These are phyloP conservation scores for Melanotus villosus DNA, from an alignment of 2,888 invertebrate species.

Conservation along the genomic window DNA sequence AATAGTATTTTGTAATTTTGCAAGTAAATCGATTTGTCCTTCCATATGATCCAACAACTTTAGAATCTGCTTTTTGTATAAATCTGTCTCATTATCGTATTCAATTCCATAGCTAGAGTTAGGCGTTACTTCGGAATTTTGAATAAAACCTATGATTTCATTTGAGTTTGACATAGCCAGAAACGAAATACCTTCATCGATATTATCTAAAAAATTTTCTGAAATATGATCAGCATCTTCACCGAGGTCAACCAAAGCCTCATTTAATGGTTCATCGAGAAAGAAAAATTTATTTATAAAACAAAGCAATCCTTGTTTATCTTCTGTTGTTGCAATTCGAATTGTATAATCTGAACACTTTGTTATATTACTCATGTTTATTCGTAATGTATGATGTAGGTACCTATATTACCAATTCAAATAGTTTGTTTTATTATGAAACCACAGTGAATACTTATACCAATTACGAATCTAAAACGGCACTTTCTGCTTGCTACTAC, in stretches of 20 bases:
- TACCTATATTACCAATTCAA: no score
- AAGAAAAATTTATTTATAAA: constrained; percentile 2
- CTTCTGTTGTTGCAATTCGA: not conserved
- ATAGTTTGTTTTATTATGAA: no score
- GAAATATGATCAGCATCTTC: no score
- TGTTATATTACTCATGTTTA: not conserved
- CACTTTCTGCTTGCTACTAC: no score
- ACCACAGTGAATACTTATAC: no score
- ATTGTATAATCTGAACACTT: not conserved
- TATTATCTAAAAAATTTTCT: no score
- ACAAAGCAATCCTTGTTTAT: not conserved
- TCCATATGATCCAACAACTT: not conserved
- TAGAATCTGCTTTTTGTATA: not conserved
- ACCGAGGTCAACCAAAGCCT: not conserved
- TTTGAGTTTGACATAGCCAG: constrained; percentile 76
- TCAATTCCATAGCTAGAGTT: not conserved
- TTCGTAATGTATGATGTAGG: no score
- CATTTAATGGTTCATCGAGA: not conserved
- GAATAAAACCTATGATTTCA: constrained; percentile 69
- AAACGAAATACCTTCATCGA: constrained; percentile 74
- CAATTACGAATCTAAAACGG: no score
- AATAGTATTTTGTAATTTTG: not conserved
- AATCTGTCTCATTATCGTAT: not conserved
- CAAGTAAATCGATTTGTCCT: not conserved
- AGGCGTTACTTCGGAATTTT: constrained; percentile 55